phyloP scores from a whole-genome alignment of 2,888 invertebrate genomes.

The Andricus curvator region DNA sequence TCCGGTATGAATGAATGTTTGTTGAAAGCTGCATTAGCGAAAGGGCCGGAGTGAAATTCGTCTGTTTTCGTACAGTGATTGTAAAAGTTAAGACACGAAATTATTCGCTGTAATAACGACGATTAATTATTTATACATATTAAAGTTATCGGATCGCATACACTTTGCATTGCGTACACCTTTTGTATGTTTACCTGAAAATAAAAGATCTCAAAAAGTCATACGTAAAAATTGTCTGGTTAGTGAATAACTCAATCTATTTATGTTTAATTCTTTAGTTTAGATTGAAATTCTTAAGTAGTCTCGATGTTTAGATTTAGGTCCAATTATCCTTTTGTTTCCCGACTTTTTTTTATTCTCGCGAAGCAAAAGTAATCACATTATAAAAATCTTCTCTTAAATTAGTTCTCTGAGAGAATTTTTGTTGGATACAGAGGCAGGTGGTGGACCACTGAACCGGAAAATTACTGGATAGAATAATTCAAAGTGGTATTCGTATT shows the following conservation, averaged over 20 bases:
- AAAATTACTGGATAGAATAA: no score
- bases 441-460: no score
- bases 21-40: conserved; percentile 29
- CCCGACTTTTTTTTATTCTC: background rate
- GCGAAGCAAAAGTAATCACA: no score
- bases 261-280: background rate
- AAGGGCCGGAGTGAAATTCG: conserved; percentile 11
- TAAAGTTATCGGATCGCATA: conserved; percentile 67
- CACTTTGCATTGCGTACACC: conserved; percentile 69
- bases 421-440: no score
- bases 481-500: no score
- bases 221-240: conserved; percentile 49
- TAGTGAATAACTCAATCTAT: background rate
- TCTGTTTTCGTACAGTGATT: conserved; percentile 32
- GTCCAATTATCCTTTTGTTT: background rate
- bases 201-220: conserved; percentile 72
- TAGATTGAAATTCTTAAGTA: background rate
- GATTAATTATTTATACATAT: conserved; percentile 59
- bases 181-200: conserved; percentile 73
- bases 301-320: background rate
- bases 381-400: no score
- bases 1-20: conserved; percentile 34
- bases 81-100: conserved; percentile 29
- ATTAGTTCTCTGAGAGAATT: no score
- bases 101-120: conserved; percentile 54